Evolutionary conservation across 1,140 invertebrate genomes (phyloP), one percentile per base, ranked within the genome.

Genomic region (Alviniconcha marisindica): DNA sequence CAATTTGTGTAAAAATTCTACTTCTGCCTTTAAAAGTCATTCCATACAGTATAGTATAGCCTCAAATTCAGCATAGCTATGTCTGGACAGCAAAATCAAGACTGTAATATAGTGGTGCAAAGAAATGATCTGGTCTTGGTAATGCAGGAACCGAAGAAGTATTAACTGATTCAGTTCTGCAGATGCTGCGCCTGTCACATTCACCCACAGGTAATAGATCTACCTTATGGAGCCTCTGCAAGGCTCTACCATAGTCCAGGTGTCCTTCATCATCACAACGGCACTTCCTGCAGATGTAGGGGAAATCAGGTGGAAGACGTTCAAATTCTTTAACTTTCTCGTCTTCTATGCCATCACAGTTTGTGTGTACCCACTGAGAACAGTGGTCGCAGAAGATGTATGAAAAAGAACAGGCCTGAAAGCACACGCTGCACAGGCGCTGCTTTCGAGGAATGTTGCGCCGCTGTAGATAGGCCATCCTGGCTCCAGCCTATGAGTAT

Each of bases 221-320:
- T 60, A 80, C 78, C 56, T 69, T 80, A 18, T 63, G 78, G 31
- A 80, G 60, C 21, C 78, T 33, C 60, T 66, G 56, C 54, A 66
- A 69, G 15, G 36, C 33, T 66, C 69, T 80, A 14, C 36, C 56
- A 60, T 36, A 80, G 78, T 80, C 78, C 1, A 69, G 40, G 7
- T n/a, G 7, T 42, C 56, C 78, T 14, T 80, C 56, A 0, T 38
- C 78, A 69, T 69, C 78, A 14, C 33, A 66, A 28, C 78, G 54
- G 40, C 78, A 80, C 38, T 66, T 40, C 36, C 60, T 66, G 56
- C 78, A 80, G 40, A 80, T 66, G 40, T 80, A 80, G 21, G 56
- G 38, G 36, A 80, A 42, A 40, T 63, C 54, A 0, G 40, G 28
- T 1, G 78, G 38, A 18, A 80, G 77, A 14, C 42, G 36, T 31